Evolutionary conservation across 2,113 vertebrate species (phyloP), one percentile per base, ranked within the genome.

Genomic region (Cephalopholis sonnerati): DNA sequence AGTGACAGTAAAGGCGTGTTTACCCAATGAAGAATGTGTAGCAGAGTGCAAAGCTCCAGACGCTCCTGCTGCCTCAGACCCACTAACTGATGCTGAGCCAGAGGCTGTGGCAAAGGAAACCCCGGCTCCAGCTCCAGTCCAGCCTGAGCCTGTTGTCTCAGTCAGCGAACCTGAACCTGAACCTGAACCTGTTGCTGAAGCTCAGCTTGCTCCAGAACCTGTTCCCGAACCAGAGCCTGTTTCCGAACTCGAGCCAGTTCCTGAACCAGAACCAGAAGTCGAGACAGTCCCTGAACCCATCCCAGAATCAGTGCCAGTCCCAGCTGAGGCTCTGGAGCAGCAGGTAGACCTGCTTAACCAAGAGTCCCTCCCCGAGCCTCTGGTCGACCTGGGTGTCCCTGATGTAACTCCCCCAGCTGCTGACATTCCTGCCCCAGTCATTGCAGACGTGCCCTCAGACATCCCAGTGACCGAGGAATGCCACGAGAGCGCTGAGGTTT

Each of bases 341-440:
- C 50, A 68, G 24, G 29, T 25, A 39, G 76, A 87, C 68, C 79
- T 75, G 32, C 24, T 77, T 8, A 63, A 27, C n/a, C 87, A 83
- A 79, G 91, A 90, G 44, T 53, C 79, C 67, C 53, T 83, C 36
- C 77, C 77, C 7, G 87, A 92, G 25, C 77, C 81, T 67, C 61
- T 90, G 65, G 69, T 90, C 16, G 58, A 91, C 57, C 36, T 85
- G 36, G 58, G 24, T 36, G 65, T 65, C 22, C 63, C 75, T 16
- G 83, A 91, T 13, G n/a, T 53, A 1, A 18, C 17, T 12, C 50
- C 68, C 4, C 27, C 79, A 46, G 32, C 63, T 15, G 25, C 46
- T 16, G 29, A 76, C 46, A 44, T 64, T 39, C 51, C 67, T 24
- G 81, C 79, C 25, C 46, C 61, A 24, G 78, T 67, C 54, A 24